Evolutionary conservation across 2,797 vertebrate species (phyloP).

Genomic region (Spea hammondii): DNA sequence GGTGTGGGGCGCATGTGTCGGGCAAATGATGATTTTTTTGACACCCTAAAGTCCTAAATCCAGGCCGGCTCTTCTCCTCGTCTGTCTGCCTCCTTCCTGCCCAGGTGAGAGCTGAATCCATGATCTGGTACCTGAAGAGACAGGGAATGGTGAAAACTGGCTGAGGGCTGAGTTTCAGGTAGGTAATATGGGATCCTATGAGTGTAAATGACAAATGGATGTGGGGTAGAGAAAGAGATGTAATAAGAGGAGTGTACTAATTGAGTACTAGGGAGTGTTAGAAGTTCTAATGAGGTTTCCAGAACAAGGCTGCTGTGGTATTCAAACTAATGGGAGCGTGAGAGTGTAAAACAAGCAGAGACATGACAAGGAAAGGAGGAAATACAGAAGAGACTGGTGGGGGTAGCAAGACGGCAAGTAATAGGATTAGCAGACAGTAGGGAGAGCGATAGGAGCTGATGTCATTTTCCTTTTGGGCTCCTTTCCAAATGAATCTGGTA

Average conservation of each 20-base stretch:
- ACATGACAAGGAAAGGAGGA: conserved; percentile 6
- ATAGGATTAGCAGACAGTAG: not conserved
- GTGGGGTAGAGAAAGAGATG: not conserved
- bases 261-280: not conserved
- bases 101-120: conserved; percentile 16
- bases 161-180: not conserved
- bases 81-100: not conserved
- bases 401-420: conserved; percentile 1
- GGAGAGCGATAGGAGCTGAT: conserved; percentile 11
- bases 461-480: conserved; percentile 46
- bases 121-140: not conserved
- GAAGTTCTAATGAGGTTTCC: not conserved
- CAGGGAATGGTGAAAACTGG: not conserved
- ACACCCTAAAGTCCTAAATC: conserved; percentile 37
- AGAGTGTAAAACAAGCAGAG: conserved; percentile 8
- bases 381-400: not conserved
- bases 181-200: not conserved
- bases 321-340: not conserved
- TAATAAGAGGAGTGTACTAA: not conserved
- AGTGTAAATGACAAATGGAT: not conserved
- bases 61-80: conserved; percentile 2
- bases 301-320: not conserved
- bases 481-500: conserved; percentile 47
- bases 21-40: conserved; percentile 26
- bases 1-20: conserved; percentile 33